Percentiles rank a stretch among this genome's conserved stretches.
Conservation (phyloP, 2,888 invertebrate genomes). For the Drosophila imparisetae region DNA sequence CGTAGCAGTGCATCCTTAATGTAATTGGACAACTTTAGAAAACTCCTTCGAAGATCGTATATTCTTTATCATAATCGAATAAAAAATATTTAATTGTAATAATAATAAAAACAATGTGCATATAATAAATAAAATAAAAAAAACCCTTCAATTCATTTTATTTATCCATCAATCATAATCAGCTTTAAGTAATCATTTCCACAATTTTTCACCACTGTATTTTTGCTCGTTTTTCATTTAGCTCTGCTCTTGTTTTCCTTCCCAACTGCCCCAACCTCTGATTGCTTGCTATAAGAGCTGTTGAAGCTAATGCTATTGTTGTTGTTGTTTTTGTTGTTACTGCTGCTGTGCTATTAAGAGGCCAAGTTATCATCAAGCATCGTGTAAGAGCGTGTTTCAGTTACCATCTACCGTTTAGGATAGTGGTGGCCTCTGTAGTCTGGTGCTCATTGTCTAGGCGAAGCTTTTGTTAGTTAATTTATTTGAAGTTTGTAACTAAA, state of each 20-base stretch:
- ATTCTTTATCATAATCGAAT: background rate
- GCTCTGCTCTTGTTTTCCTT: background rate
- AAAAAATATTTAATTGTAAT: background rate
- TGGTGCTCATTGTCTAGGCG: constrained; percentile 37
- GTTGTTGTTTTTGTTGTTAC: constrained; percentile 10
- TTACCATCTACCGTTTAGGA: constrained; percentile 28
- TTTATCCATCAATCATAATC: background rate
- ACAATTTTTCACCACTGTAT: constrained; percentile 30
- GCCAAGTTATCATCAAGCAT: constrained; percentile 46
- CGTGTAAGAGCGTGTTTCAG: constrained; percentile 18
- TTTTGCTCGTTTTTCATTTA: constrained; percentile 15
- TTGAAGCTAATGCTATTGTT: constrained; percentile 9
- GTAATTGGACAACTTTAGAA: background rate
- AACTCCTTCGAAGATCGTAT: background rate
- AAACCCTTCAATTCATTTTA: background rate
- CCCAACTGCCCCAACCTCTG: background rate
- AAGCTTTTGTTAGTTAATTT: constrained; percentile 67
- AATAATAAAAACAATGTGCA: background rate
- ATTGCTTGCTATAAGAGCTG: constrained; percentile 5
- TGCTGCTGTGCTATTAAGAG: constrained; percentile 38
- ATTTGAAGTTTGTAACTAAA: constrained; percentile 71
- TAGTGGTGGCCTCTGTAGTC: constrained; percentile 23
- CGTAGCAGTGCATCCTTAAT: background rate
- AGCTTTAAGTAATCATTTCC: background rate
- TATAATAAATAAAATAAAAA: background rate